A percentile compares a stretch with the other conserved stretches of the same genome.
These are phyloP conservation scores for Petrocephalus microphthalmus DNA, from an alignment of 2,113 vertebrate species.

Conservation along the genomic window DNA sequence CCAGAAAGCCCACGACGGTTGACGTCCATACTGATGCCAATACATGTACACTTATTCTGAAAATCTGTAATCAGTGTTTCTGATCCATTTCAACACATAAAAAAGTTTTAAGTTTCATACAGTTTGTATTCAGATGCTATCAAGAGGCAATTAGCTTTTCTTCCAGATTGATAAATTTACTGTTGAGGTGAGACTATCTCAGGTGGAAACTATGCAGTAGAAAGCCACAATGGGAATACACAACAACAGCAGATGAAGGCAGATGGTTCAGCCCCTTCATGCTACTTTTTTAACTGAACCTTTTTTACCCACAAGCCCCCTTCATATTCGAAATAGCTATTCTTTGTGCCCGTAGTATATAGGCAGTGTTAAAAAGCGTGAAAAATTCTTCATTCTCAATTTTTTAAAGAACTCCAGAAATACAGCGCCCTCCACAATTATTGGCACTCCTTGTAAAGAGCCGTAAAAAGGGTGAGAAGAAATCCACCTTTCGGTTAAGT, in stretches of 20 bases:
- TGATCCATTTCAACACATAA: not conserved
- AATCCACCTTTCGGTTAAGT: no score
- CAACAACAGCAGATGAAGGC: not conserved
- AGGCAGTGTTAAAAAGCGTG: not conserved
- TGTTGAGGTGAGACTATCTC: not conserved
- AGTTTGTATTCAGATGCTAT: not conserved
- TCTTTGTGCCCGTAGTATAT: not conserved
- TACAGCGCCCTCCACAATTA: not conserved
- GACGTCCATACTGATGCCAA: not conserved
- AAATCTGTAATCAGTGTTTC: constrained; percentile 15
- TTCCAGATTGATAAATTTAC: not conserved
- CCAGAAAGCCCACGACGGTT: not conserved
- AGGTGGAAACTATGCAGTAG: not conserved
- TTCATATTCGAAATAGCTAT: not conserved
- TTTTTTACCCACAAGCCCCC: not conserved
- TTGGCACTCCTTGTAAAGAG: no score
- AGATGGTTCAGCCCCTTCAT: not conserved
- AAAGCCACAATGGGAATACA: not conserved
- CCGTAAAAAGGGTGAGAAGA: no score
- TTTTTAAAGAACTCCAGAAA: not conserved
- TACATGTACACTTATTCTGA: not conserved
- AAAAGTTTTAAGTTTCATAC: not conserved
- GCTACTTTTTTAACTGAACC: not conserved
- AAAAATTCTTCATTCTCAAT: not conserved
- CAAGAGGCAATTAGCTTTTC: not conserved